phyloP scores from a whole-genome alignment of 2,113 vertebrate species.

The Hymenochirus boettgeri region DNA sequence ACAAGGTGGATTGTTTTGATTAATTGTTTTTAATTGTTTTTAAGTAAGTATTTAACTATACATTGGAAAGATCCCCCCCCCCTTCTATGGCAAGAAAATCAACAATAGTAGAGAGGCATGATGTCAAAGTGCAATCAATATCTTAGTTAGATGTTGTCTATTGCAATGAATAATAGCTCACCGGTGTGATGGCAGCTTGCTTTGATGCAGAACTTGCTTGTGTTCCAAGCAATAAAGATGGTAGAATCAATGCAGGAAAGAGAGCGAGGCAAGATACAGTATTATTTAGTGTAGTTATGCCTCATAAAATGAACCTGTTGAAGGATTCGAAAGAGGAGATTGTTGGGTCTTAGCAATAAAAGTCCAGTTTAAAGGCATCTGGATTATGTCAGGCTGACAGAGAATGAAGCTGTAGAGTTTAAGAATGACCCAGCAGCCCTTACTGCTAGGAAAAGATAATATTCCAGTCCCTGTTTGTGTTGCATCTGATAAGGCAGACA shows the following conservation, averaged over 20 bases:
- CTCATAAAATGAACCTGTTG: constrained; percentile 61
- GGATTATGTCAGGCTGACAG: constrained; percentile 59
- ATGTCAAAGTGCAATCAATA: constrained; percentile 66
- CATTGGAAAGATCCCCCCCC: constrained; percentile 33
- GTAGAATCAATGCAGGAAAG: constrained; percentile 47
- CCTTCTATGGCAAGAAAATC: constrained; percentile 49
- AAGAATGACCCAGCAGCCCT: constrained; percentile 58
- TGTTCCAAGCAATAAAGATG: constrained; percentile 54
- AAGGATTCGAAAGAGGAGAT: constrained; percentile 51
- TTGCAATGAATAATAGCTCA: constrained; percentile 55
- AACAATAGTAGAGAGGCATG: constrained; percentile 51
- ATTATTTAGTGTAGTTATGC: constrained; percentile 47
- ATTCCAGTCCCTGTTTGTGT: constrained; percentile 61
- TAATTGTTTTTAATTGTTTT: no score
- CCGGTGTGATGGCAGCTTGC: constrained; percentile 47
- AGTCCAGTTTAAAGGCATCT: constrained; percentile 49
- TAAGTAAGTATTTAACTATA: constrained; percentile 34
- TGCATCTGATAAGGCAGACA: constrained; percentile 66
- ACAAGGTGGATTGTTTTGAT: constrained; percentile 1
- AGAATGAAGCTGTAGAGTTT: constrained; percentile 47
- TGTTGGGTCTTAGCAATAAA: constrained; percentile 44
- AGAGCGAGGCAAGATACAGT: constrained; percentile 43
- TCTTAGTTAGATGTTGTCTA: constrained; percentile 56
- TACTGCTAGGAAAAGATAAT: constrained; percentile 62
- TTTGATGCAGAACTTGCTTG: constrained; percentile 50